Evolutionary conservation across 2,113 vertebrate genomes (phyloP).

Genomic region (Anguilla japonica): DNA sequence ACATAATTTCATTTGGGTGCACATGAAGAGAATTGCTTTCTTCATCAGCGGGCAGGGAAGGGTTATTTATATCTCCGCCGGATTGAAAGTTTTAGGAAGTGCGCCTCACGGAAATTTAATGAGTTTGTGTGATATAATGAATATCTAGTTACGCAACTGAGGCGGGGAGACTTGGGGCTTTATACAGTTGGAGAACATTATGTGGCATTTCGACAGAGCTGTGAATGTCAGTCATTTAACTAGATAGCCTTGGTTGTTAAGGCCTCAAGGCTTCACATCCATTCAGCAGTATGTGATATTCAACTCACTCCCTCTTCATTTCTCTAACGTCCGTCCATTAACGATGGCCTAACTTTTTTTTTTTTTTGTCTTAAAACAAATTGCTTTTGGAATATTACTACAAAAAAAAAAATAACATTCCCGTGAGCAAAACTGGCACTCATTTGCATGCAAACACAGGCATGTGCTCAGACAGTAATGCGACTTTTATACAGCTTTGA

Average conservation of each 20-base stretch:
- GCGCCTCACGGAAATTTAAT: conserved; percentile 32
- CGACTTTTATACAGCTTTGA: not conserved
- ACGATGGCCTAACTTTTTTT: not conserved
- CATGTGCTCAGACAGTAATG: not conserved
- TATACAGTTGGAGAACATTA: not conserved
- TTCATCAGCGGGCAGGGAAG: conserved; percentile 42
- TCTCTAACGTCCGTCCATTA: not conserved
- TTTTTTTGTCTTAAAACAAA: not conserved
- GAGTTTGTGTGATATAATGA: conserved; percentile 22
- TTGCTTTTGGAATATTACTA: not conserved
- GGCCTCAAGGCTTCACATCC: not conserved
- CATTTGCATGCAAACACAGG: not conserved
- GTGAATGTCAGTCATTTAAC: conserved; percentile 32
- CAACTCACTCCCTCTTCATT: too few species aligned
- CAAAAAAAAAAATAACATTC: not conserved
- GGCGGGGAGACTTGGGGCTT: not conserved
- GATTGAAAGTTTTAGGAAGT: conserved; percentile 2
- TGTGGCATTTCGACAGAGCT: conserved; percentile 19
- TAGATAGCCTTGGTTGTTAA: not conserved
- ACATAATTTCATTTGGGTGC: conserved; percentile 41
- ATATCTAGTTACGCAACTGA: not conserved
- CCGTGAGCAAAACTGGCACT: not conserved
- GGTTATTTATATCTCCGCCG: conserved; percentile 36
- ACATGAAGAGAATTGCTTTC: conserved; percentile 39
- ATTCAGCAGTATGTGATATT: not conserved